Conservation (phyloP, 2,113 vertebrate genomes). For the Aspiorhynchus laticeps region DNA sequence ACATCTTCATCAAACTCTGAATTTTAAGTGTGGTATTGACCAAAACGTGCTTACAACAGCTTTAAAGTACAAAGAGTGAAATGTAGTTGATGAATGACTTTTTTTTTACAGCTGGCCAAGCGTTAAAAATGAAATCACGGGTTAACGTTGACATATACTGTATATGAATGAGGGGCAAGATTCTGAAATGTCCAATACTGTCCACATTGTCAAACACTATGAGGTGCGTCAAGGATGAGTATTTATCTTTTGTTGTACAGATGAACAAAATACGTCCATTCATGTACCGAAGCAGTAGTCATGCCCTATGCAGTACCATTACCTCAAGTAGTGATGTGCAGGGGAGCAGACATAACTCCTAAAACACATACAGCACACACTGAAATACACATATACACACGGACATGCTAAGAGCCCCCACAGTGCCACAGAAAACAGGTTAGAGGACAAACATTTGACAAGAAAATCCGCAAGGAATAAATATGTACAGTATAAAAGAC, state of each 20-base stretch:
- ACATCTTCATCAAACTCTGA: background rate
- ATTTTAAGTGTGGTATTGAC: background rate
- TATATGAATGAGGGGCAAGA: conserved; percentile 44
- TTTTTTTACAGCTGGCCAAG: background rate
- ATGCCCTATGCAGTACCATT: conserved; percentile 59
- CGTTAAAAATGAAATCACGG: background rate
- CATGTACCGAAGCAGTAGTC: conserved; percentile 24
- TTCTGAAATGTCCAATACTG: conserved; percentile 8
- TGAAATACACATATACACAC: conserved; percentile 67
- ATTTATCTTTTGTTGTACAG: conserved; percentile 41
- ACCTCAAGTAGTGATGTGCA: conserved; percentile 78
- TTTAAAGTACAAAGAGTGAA: conserved; percentile 4
- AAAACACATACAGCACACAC: conserved; percentile 75
- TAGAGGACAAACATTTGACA: conserved; percentile 47
- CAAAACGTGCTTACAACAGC: background rate
- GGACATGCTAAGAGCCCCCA: conserved; percentile 53
- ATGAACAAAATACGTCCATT: conserved; percentile 24
- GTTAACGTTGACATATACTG: conserved; percentile 22
- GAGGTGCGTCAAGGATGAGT: conserved; percentile 41
- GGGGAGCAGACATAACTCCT: conserved; percentile 82
- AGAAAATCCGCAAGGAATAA: conserved; percentile 11
- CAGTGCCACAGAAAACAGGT: conserved; percentile 32
- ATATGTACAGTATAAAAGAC: conserved; percentile 35
- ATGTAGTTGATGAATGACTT: background rate
- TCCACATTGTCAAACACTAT: conserved; percentile 27